These are phyloP conservation scores for Alcis repandata DNA, from an alignment of 2,888 invertebrate genomes.

Conservation along the genomic window DNA sequence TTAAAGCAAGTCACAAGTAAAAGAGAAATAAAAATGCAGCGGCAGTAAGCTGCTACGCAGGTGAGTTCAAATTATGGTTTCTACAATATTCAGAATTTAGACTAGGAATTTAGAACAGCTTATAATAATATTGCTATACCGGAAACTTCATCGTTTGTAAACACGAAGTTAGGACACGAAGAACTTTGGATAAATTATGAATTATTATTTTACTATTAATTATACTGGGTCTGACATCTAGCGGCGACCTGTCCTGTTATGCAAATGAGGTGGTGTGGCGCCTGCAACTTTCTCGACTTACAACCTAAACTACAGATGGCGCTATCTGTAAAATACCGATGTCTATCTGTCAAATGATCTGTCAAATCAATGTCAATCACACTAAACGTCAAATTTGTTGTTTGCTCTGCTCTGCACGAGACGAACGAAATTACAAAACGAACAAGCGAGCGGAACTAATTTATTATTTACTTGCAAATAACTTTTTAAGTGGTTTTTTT, in stretches of 20 bases:
- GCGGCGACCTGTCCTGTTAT: constrained; percentile 56
- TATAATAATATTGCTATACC: too few species aligned
- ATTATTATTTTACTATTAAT: too few species aligned
- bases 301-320: constrained; percentile 68
- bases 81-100: neutral
- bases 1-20: constrained; percentile 40
- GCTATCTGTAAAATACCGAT: constrained; percentile 34
- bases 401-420: constrained; percentile 43
- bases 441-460: constrained; percentile 74
- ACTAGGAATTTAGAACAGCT: neutral
- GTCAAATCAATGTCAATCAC: neutral
- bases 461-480: constrained; percentile 79
- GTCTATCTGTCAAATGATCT: neutral
- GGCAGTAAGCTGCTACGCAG: constrained; percentile 82
- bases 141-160: too few species aligned
- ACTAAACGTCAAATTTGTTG: constrained; percentile 18
- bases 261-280: constrained; percentile 59
- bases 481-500: constrained; percentile 70
- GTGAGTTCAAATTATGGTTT: constrained; percentile 48
- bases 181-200: too few species aligned
- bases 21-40: constrained; percentile 73
- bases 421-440: constrained; percentile 59
- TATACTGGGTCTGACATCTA: constrained; percentile 68
- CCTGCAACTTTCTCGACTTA: constrained; percentile 37
- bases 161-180: too few species aligned